Base-by-base conservation (phyloP, 2,797 vertebrate species). In the Nyctibius grandis region DNA sequence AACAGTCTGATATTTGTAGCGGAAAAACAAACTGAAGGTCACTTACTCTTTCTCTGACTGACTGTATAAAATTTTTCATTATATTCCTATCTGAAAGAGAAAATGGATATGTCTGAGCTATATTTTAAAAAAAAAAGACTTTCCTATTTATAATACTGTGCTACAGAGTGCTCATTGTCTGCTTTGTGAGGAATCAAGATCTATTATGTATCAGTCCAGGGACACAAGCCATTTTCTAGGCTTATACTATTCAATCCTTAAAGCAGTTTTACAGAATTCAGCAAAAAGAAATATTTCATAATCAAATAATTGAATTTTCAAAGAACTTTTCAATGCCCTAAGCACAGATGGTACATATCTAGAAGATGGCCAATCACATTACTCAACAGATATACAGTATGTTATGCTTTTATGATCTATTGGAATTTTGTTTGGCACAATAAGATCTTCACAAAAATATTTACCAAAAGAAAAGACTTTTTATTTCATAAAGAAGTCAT, bases 181-280 rank as follows among this genome's bases (percentile, higher is more conserved):
- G 60, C 60, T 95, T 88, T 63, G 18, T 82, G 85, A 96, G 79
- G 81, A 96, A 94, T 96, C 92, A 95, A 87, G 89, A 96, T 97
- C 83, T 89, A 60, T 84, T 91, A 91, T 89, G n/a, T 95, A 96
- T 97, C 96, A 96, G 94, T 97, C 91, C 61, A 96, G 94, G 90
- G 93, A 94, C 75, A 76, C 73, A 87, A 95, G 53, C 34, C 12
- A 14, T 92, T 95, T 96, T 89, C 84, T 82, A 54, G 45, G 26
- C 57, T 93, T 91, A 61, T 84, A 88, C 70, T 96, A 34, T 80
- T 95, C 70, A 91, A 75, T 96, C 42, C 78, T 96, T 82, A 88
- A 94, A 96, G 91, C 50, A 73, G 53, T 93, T 94, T 92, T 91
- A 86, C 76, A 91, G 91, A 96, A 96, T 83, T 96, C 88, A 94